These are phyloP conservation scores for Dryocosmus kuriphilus DNA, from an alignment of 2,888 invertebrate species.

Conservation along the genomic window DNA sequence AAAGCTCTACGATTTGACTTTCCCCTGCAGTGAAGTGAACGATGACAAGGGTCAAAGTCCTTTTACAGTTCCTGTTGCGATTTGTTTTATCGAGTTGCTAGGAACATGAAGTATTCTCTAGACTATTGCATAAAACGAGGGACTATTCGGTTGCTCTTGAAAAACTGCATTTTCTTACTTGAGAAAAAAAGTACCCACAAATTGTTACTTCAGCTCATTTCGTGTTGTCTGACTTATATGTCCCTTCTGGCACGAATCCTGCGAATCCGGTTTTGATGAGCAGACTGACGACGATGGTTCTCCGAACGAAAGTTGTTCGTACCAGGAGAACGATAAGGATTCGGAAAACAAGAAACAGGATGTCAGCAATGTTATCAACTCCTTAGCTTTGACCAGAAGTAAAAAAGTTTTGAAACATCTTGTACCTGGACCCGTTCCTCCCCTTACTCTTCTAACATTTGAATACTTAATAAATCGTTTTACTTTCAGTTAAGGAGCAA, in stretches of 20 bases:
- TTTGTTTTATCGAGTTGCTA: constrained; percentile 93
- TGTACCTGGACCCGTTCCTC: too few species aligned
- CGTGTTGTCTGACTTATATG: constrained; percentile 91
- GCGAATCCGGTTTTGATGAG: constrained; percentile 82
- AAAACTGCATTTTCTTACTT: constrained; percentile 89
- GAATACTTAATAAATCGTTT: background rate
- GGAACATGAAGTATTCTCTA: constrained; percentile 88
- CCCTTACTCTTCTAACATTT: background rate
- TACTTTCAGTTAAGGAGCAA: constrained; percentile 68
- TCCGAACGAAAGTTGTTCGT: constrained; percentile 67
- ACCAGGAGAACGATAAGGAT: constrained; percentile 77
- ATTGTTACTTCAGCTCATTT: constrained; percentile 93
- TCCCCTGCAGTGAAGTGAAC: constrained; percentile 84
- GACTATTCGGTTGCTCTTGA: constrained; percentile 88
- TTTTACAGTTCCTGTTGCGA: constrained; percentile 95
- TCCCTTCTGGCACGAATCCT: constrained; percentile 90
- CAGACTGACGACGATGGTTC: constrained; percentile 71
- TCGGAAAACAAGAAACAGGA: constrained; percentile 70
- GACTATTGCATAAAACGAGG: constrained; percentile 81
- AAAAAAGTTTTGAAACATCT: constrained; percentile 42
- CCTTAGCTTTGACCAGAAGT: constrained; percentile 75
- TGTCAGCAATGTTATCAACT: constrained; percentile 76
- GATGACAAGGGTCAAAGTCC: constrained; percentile 89
- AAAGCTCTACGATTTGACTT: constrained; percentile 94
- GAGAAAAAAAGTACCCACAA: constrained; percentile 89